Evolutionary conservation across 2,113 vertebrate species (phyloP).

Genomic region (Talpa occidentalis): DNA sequence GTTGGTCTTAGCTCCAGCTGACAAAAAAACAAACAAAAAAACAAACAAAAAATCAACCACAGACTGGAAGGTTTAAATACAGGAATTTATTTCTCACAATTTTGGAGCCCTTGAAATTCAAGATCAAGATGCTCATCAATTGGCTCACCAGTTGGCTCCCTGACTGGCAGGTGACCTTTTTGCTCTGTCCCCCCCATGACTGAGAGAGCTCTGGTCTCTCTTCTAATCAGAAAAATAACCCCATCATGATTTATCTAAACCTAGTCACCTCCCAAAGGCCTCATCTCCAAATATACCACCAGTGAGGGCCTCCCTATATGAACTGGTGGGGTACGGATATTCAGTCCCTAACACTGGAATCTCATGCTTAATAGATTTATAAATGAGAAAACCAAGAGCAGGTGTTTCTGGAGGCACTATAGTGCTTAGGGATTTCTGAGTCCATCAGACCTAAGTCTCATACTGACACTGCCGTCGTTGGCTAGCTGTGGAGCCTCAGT

Average conservation of each 20-base stretch:
- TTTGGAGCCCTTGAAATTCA: no score
- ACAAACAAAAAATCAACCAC: neutral
- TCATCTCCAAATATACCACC: neutral
- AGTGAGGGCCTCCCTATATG: neutral
- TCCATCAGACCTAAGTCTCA: neutral
- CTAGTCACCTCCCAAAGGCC: neutral
- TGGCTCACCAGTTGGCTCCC: no score
- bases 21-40: neutral
- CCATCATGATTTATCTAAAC: neutral
- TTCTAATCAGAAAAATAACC: no score
- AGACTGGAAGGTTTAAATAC: neutral
- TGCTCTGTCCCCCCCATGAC: no score
- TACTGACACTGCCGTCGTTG: neutral
- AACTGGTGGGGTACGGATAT: accelerated
- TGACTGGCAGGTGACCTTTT: no score
- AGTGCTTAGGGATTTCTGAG: neutral
- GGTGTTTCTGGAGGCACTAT: neutral
- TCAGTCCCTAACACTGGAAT: neutral
- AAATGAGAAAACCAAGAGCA: neutral
- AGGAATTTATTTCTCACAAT: neutral
- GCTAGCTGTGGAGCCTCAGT: neutral
- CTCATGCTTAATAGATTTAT: neutral
- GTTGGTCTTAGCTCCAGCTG: neutral
- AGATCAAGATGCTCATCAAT: no score
- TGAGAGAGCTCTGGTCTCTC: neutral